Evolutionary conservation across 2,888 invertebrate species (phyloP), one percentile per base, ranked within the genome.

Genomic region (Aspidiotus destructor): DNA sequence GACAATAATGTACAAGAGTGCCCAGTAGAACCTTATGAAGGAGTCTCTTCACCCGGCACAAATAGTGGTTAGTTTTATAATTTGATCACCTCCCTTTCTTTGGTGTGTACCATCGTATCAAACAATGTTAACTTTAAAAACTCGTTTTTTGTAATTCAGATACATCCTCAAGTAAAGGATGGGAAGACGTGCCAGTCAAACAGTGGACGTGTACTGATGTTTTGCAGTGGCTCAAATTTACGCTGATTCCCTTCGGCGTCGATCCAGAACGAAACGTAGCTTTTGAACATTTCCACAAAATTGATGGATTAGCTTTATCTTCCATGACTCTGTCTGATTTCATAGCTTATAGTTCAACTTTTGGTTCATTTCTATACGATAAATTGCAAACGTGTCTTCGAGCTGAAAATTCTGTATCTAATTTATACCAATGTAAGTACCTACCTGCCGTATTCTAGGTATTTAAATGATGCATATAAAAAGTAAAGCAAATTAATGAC

Each of bases 321-420:
- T 69, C 69, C 55, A 69, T 69, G 69, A 62, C 69, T n/a, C 44
- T 62, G 44, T 69, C 69, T 15, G 69, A 69, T 48, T 69, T 69
- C 40, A 41, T 69, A 62, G 55, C 69, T 40, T 48, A 42, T 55
- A 69, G 69, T 57, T 62, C 61, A 44, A 69, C 61, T 17, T 69
- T 62, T 28, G 69, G 69, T 44, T 62, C 61, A 28, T 69, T 62
- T 44, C 54, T 69, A 41, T 62, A 69, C 11, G 62, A 62, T 40
- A 69, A 69, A 57, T 41, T 69, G 28, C 69, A 69, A 55, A 62
- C 61, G 3, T 69, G 55, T 40, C 54, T 69, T 40, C 42, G 69
- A 44, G 54, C 69, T 44, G 69, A 62, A 55, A 62, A 55, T 55
- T 57, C 69, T 8, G 62, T 62, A 41, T 69, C 62, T 17, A 62